Conservation (phyloP, 2,113 vertebrate genomes). For the Epinephelus fuscoguttatus region DNA sequence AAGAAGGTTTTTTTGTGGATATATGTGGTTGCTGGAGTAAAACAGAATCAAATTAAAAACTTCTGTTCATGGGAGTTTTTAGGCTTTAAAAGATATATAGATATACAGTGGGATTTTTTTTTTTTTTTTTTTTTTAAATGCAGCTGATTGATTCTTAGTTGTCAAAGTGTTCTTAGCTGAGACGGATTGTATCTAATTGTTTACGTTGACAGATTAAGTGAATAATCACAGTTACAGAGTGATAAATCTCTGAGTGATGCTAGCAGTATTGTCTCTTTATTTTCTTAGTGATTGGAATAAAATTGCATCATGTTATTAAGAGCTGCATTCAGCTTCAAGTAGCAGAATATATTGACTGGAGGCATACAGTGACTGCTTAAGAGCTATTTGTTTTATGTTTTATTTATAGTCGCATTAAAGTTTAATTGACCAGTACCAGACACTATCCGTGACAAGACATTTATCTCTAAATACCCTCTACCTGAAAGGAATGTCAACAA, state of each 20-base stretch:
- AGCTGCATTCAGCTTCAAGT: neutral
- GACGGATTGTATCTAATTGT: neutral
- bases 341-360: conserved; percentile 1
- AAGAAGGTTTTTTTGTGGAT: too few species aligned
- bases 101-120: neutral
- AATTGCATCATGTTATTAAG: neutral
- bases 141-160: neutral
- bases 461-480: conserved; percentile 5
- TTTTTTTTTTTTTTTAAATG: neutral
- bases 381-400: conserved; percentile 46
- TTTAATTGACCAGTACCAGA: conserved; percentile 21
- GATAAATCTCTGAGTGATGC: neutral
- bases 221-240: neutral
- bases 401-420: conserved; percentile 43
- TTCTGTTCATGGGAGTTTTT: too few species aligned
- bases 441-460: neutral
- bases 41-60: too few species aligned
- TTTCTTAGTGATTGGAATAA: neutral
- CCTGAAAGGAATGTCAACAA: neutral
- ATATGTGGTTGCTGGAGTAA: too few species aligned
- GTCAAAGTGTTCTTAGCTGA: too few species aligned
- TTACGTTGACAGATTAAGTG: neutral
- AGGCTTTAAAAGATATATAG: too few species aligned
- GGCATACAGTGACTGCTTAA: neutral
- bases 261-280: neutral